Evolutionary conservation across 2,888 invertebrate species (phyloP).

Genomic region (Pedicia rivosa): DNA sequence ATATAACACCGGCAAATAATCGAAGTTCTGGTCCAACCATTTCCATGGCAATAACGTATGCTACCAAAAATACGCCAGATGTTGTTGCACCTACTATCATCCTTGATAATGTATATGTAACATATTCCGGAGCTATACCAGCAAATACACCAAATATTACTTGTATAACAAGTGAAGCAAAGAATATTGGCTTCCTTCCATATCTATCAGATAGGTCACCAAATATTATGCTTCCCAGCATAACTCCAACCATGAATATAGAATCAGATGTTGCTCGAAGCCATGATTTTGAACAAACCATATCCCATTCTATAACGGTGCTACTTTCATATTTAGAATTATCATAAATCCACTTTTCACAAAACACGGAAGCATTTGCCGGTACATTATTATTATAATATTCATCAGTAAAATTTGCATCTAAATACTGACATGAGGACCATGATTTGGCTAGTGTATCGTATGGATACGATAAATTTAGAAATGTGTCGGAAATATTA

Average conservation of each 20-base stretch:
- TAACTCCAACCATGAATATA: conserved; percentile 54
- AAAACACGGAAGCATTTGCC: conserved; percentile 24
- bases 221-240: conserved; percentile 54
- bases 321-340: conserved; percentile 40
- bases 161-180: conserved; percentile 51
- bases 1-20: conserved; percentile 50
- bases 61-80: conserved; percentile 60
- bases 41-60: conserved; percentile 61
- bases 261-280: conserved; percentile 48
- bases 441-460: conserved; percentile 28
- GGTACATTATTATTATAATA: conserved; percentile 21
- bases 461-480: conserved; percentile 37
- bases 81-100: conserved; percentile 55
- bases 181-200: conserved; percentile 56
- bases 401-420: conserved; percentile 27
- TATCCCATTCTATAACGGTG: conserved; percentile 49
- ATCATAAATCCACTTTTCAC: conserved; percentile 44
- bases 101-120: conserved; percentile 46
- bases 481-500: conserved; percentile 28
- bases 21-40: conserved; percentile 57
- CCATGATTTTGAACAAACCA: conserved; percentile 48
- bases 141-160: conserved; percentile 49
- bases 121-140: conserved; percentile 49
- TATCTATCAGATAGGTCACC: conserved; percentile 56
- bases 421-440: conserved; percentile 21